Conservation (phyloP, 2,888 invertebrate genomes). For the Phragmatobia fuliginosa region DNA sequence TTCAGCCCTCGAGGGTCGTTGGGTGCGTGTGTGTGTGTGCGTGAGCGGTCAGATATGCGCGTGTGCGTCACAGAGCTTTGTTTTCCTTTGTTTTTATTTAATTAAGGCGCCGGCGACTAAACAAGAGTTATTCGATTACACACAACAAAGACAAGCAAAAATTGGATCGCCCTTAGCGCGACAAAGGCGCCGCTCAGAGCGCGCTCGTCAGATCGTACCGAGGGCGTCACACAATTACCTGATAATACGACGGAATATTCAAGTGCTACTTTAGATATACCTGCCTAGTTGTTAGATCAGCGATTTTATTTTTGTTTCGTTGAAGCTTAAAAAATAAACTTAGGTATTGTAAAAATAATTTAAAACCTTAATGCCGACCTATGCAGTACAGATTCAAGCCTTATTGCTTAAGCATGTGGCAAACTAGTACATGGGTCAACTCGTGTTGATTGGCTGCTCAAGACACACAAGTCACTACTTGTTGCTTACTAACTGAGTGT, state of each 20-base stretch:
- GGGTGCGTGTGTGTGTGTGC: neutral
- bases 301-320: neutral
- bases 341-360: no score
- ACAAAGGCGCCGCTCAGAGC: neutral
- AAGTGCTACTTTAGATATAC: neutral
- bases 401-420: no score
- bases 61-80: slow-evolving; percentile 3
- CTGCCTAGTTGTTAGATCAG: neutral
- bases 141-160: slow-evolving; percentile 51
- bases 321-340: neutral
- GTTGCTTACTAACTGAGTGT: no score
- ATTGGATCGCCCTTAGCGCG: slow-evolving; percentile 39
- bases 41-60: neutral
- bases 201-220: neutral
- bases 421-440: no score
- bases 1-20: neutral
- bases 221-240: neutral
- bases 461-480: no score
- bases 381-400: no score
- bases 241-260: neutral
- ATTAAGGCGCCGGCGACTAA: slow-evolving; percentile 43
- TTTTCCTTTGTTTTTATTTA: slow-evolving; percentile 55
- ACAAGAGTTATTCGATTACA: slow-evolving; percentile 54
- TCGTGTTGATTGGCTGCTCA: no score
- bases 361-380: no score